phyloP scores from a whole-genome alignment of 1,140 invertebrate genomes.

The Eumeta japonica region DNA sequence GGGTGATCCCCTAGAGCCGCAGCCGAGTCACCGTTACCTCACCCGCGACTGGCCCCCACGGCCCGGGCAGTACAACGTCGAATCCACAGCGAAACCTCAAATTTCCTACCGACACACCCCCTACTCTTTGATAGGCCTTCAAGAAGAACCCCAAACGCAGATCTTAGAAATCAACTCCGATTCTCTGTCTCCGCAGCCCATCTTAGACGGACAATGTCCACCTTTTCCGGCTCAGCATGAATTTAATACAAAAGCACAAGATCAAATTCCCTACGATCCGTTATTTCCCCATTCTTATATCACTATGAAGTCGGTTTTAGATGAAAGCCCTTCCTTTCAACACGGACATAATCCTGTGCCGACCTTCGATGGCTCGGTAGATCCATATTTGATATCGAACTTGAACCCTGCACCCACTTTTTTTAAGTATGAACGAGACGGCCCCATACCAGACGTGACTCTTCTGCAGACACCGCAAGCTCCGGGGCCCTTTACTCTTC shows the following conservation, averaged over 20 bases:
- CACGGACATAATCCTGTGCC: slow-evolving; percentile 46
- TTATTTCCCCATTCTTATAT: slow-evolving; percentile 39
- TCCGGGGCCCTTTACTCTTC: slow-evolving; percentile 38
- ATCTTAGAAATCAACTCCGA: slow-evolving; percentile 39
- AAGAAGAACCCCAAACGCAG: slow-evolving; percentile 28
- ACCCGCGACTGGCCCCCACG: slow-evolving; percentile 33
- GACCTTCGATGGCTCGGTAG: slow-evolving; percentile 35
- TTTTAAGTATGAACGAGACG: slow-evolving; percentile 45
- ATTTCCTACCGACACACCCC: slow-evolving; percentile 26
- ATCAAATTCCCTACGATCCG: slow-evolving; percentile 34
- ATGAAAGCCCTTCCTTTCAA: slow-evolving; percentile 34
- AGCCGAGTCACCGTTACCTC: slow-evolving; percentile 39
- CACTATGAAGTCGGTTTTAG: slow-evolving; percentile 42
- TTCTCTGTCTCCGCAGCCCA: slow-evolving; percentile 38
- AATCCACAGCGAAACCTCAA: slow-evolving; percentile 31
- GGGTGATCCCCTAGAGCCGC: slow-evolving; percentile 28
- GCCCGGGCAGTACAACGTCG: slow-evolving; percentile 41
- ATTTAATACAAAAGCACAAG: slow-evolving; percentile 32
- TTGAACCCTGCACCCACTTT: slow-evolving; percentile 32
- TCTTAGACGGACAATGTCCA: slow-evolving; percentile 41
- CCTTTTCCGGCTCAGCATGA: slow-evolving; percentile 49
- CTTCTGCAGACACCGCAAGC: slow-evolving; percentile 27
- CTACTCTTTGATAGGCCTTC: slow-evolving; percentile 36
- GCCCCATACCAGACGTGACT: slow-evolving; percentile 39
- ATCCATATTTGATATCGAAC: slow-evolving; percentile 34